phyloP scores from a whole-genome alignment of 2,797 vertebrate genomes.

The Otolemur crassicaudatus region DNA sequence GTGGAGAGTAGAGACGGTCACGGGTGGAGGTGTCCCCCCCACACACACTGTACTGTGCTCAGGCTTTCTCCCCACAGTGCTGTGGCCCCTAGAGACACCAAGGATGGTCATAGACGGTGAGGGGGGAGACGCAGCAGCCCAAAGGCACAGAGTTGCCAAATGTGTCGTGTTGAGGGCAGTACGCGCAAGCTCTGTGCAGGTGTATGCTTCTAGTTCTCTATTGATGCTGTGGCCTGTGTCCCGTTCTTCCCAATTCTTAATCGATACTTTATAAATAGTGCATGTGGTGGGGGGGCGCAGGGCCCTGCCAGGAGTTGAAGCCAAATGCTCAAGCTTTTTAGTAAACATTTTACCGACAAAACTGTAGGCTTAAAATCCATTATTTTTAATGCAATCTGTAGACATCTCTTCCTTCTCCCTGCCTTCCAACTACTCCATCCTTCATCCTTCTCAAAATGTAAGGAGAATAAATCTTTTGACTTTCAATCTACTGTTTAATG shows the following conservation, averaged over 20 bases:
- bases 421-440: background rate
- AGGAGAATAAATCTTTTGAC: background rate
- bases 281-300: rapidly evolving
- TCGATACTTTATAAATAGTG: background rate
- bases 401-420: background rate
- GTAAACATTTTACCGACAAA: background rate
- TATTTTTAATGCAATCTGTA: background rate
- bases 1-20: background rate
- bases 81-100: too few relatives aligned
- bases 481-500: slow-evolving; percentile 38
- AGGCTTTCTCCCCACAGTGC: background rate
- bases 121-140: background rate
- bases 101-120: background rate
- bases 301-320: background rate
- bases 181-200: rapidly evolving
- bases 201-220: background rate
- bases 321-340: background rate
- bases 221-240: background rate
- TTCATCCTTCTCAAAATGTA: background rate
- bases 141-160: background rate
- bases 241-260: background rate
- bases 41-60: background rate
- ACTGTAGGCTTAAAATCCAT: background rate
- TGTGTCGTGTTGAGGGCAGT: background rate
- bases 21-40: background rate